Evolutionary conservation across 2,797 vertebrate genomes (phyloP).

Genomic region (Muraenolepis orangiensis): DNA sequence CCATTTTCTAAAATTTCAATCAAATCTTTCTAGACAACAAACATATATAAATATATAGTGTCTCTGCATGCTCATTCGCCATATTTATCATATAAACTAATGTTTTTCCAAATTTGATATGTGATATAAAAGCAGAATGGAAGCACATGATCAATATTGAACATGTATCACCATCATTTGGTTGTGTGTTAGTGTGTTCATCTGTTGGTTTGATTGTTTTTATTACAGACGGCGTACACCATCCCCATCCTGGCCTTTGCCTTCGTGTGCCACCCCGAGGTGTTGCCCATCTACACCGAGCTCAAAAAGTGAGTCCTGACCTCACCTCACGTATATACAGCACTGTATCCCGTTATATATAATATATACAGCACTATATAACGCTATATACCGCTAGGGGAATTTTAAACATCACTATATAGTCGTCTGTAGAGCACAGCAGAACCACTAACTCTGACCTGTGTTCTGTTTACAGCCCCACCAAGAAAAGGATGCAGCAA

Average conservation of each 20-base stretch:
- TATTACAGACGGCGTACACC: slow-evolving; percentile 89
- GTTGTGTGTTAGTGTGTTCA: not conserved
- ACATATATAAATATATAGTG: no score
- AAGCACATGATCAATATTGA: no score
- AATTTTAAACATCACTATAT: no score
- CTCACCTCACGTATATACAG: not conserved
- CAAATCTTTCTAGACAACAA: not conserved
- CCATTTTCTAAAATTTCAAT: no score
- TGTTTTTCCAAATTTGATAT: no score
- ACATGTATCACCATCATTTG: not conserved
- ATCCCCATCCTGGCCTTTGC: slow-evolving; percentile 98
- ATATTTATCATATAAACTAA: no score
- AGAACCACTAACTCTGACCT: slow-evolving; percentile 20
- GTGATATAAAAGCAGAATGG: no score
- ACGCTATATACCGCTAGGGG: no score
- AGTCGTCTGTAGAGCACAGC: slow-evolving; percentile 19
- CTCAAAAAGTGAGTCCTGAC: slow-evolving; percentile 85
- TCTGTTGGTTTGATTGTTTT: not conserved
- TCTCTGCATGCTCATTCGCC: no score
- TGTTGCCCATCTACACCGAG: slow-evolving; percentile 94
- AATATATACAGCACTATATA: no score
- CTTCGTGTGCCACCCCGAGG: slow-evolving; percentile 89
- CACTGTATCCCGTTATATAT: no score
- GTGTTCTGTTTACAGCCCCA: slow-evolving; percentile 75
- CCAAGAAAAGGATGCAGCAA: slow-evolving; percentile 91